These are phyloP conservation scores for Tenthredo livida DNA, from an alignment of 2,888 invertebrate species.

Conservation along the genomic window DNA sequence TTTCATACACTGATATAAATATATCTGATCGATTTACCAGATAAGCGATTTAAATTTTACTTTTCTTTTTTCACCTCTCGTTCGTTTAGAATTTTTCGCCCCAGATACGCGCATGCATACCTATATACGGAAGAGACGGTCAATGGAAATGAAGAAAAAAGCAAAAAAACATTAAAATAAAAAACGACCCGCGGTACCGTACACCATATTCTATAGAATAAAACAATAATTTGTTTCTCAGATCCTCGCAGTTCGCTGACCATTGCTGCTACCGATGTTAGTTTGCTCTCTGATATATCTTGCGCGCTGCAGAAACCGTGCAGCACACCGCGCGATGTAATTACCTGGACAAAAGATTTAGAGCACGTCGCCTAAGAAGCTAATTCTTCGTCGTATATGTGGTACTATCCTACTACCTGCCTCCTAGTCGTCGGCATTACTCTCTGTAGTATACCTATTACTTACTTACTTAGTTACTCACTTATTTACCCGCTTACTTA, in stretches of 20 bases:
- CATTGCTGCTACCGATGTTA: not conserved
- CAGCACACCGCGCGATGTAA: slow-evolving; percentile 23
- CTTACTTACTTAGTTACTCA: not conserved
- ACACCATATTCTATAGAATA: not conserved
- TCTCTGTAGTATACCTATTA: not conserved
- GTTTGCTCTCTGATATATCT: not conserved
- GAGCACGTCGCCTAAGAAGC: slow-evolving; percentile 45
- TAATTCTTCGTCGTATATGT: not conserved
- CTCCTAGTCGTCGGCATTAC: slow-evolving; percentile 14
- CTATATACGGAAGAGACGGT: not conserved
- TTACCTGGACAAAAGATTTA: slow-evolving; percentile 48
- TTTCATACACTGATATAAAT: not conserved
- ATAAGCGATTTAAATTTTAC: not conserved
- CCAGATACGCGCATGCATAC: not conserved
- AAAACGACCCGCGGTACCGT: not conserved
- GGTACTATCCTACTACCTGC: no score
- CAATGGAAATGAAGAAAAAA: no score
- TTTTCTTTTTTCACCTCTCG: not conserved
- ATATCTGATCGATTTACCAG: not conserved
- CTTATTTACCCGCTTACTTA: not conserved
- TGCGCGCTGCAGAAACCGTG: not conserved
- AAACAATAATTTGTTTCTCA: slow-evolving; percentile 1
- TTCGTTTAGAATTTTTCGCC: not conserved
- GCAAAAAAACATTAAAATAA: no score
- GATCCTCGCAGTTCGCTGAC: not conserved